Conservation (phyloP, 2,797 vertebrate species). For the Hyperoplus immaculatus region DNA sequence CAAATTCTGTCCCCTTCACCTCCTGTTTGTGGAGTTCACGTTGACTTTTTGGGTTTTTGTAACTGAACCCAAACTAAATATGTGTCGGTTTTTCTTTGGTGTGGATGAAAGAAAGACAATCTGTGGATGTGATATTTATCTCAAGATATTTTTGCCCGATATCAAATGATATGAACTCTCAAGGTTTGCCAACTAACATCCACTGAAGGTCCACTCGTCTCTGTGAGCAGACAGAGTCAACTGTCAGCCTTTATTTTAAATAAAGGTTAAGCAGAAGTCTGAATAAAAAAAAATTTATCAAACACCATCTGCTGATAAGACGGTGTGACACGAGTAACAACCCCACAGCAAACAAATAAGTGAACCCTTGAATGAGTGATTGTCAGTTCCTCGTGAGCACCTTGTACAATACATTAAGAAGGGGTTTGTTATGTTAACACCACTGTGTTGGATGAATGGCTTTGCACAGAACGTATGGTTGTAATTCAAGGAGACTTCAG, state of each 20-base stretch:
- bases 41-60: slow-evolving; percentile 8
- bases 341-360: neutral
- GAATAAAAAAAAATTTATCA: neutral
- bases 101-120: neutral
- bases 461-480: too few species aligned
- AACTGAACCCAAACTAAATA: neutral
- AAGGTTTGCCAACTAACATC: neutral
- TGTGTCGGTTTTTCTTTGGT: neutral
- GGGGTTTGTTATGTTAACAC: neutral
- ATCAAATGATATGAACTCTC: neutral
- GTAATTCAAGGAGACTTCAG: too few species aligned
- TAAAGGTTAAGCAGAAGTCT: too few species aligned
- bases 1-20: neutral
- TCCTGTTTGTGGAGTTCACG: neutral
- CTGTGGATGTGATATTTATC: neutral
- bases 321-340: neutral
- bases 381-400: neutral
- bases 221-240: neutral
- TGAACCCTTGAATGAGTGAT: neutral
- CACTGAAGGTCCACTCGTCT: neutral
- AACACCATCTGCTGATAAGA: neutral
- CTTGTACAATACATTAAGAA: neutral
- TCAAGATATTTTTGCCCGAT: neutral
- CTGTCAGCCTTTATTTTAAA: too few species aligned
- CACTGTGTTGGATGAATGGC: neutral